Evolutionary conservation across 2,113 vertebrate genomes (phyloP).

Genomic region (Phainopepla nitens): DNA sequence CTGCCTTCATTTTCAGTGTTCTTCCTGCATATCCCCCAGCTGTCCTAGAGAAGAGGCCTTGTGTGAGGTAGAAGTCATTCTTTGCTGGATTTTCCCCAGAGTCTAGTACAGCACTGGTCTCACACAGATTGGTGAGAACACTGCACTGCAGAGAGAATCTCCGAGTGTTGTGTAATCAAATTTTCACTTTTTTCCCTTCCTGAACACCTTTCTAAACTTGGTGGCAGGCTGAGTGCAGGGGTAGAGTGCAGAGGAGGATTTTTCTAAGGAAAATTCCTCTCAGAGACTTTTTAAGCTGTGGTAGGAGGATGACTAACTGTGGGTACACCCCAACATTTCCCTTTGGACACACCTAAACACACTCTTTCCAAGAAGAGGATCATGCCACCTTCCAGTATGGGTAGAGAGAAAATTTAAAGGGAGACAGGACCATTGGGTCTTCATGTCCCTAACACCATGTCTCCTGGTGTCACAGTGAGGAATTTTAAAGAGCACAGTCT

Average conservation of each 20-base stretch:
- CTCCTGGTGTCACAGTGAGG: not conserved
- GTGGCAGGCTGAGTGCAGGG: not conserved
- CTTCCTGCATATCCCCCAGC: not conserved
- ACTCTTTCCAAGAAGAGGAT: constrained; percentile 60
- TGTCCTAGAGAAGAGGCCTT: not conserved
- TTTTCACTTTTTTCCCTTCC: not conserved
- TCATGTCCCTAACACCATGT: rapidly evolving
- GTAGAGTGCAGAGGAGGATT: not conserved
- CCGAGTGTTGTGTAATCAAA: not conserved
- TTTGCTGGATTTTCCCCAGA: not conserved
- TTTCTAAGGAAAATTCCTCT: constrained; percentile 29
- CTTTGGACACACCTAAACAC: constrained; percentile 42
- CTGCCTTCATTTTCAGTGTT: rapidly evolving
- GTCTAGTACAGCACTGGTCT: not conserved
- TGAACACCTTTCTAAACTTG: not conserved
- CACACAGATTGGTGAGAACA: not conserved
- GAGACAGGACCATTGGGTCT: not conserved
- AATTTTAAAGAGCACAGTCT: not conserved
- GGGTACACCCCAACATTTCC: constrained; percentile 52
- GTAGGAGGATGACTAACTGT: constrained; percentile 46
- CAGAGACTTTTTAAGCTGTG: not conserved
- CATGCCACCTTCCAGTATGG: constrained; percentile 39
- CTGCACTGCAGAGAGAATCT: not conserved
- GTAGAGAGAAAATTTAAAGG: constrained; percentile 28
- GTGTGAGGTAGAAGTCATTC: not conserved